These are phyloP conservation scores for Tiliqua scincoides DNA, from an alignment of 2,113 vertebrate genomes.

Conservation along the genomic window DNA sequence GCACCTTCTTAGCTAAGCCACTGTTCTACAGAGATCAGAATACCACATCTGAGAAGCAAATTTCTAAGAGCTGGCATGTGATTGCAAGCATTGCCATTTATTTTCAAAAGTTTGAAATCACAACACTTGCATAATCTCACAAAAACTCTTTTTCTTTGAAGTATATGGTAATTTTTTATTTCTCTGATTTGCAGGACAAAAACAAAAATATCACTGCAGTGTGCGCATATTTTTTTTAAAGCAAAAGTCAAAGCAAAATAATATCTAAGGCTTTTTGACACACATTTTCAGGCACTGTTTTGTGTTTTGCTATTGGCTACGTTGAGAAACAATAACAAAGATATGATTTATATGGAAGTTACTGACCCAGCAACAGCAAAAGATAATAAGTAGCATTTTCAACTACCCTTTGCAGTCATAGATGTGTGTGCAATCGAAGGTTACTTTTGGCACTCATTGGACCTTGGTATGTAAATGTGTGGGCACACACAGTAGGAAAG, in stretches of 20 bases:
- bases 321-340: neutral
- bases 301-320: neutral
- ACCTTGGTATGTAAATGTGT: neutral
- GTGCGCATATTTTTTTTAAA: neutral
- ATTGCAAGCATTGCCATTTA: neutral
- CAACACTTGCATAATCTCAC: neutral
- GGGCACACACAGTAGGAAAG: neutral
- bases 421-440: neutral
- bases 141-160: neutral
- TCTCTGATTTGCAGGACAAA: neutral
- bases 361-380: neutral
- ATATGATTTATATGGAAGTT: neutral
- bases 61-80: neutral
- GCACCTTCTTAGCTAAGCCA: too few species aligned
- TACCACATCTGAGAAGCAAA: accelerated
- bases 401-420: neutral
- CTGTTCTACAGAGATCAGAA: neutral
- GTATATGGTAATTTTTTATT: neutral
- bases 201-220: neutral
- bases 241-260: neutral
- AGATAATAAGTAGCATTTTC: neutral
- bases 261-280: neutral
- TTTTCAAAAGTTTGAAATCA: neutral
- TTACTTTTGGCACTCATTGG: neutral
- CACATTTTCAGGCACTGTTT: too few species aligned